phyloP scores from a whole-genome alignment of 1,140 invertebrate genomes.

The Lepidostoma basale region DNA sequence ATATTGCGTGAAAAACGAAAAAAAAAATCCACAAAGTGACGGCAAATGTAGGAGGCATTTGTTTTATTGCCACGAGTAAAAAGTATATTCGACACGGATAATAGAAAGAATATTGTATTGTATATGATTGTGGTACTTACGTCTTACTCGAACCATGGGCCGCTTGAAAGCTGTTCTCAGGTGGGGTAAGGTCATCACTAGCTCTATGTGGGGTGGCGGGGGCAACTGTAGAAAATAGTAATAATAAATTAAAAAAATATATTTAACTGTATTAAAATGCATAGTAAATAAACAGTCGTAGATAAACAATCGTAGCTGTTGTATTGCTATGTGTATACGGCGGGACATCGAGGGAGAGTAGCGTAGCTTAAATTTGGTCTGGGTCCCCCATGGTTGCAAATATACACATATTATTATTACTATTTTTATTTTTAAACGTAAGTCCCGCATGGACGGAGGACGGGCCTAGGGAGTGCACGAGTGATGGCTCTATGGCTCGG shows the following conservation, averaged over 20 bases:
- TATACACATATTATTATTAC: too few relatives aligned
- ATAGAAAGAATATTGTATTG: not conserved
- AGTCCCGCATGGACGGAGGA: too few relatives aligned
- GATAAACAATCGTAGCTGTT: not conserved
- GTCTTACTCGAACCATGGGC: conserved; percentile 64
- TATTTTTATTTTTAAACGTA: too few relatives aligned
- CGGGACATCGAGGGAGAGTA: too few relatives aligned
- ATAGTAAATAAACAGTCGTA: too few relatives aligned
- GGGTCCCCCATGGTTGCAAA: too few relatives aligned
- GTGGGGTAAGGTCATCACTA: conserved; percentile 67
- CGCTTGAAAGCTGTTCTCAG: conserved; percentile 64
- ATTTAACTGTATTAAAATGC: too few relatives aligned
- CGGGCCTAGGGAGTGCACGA: too few relatives aligned
- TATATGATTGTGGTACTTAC: conserved; percentile 58
- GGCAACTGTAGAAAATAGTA: conserved; percentile 54
- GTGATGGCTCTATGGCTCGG: not conserved
- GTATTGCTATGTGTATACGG: too few relatives aligned
- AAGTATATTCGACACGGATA: not conserved
- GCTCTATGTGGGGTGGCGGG: conserved; percentile 65
- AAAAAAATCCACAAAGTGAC: too few relatives aligned
- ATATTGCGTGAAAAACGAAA: too few relatives aligned
- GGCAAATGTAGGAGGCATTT: not conserved
- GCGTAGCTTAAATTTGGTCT: too few relatives aligned
- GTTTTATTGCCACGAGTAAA: not conserved
- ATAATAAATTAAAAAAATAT: not conserved